Conservation (phyloP, 2,797 vertebrate species). For the Trachops cirrhosus region DNA sequence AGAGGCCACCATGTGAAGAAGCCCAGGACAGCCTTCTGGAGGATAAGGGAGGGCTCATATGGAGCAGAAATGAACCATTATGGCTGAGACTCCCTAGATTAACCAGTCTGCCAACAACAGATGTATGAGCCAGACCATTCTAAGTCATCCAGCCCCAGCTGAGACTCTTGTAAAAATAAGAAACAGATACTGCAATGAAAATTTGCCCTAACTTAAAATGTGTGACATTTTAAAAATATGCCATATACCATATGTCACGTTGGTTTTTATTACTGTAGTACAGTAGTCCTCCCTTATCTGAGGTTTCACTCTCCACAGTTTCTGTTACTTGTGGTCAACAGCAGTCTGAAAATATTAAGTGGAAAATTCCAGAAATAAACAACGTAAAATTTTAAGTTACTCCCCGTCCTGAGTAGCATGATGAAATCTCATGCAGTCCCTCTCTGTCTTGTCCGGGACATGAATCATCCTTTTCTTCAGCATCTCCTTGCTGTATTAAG, state of each 20-base stretch:
- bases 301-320: neutral
- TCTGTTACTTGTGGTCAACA: neutral
- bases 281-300: neutral
- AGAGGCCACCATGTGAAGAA: neutral
- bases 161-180: neutral
- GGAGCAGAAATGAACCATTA: neutral
- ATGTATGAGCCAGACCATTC: neutral
- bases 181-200: constrained; percentile 34
- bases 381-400: neutral
- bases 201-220: constrained; percentile 64
- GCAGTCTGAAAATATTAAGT: neutral
- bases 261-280: constrained; percentile 50
- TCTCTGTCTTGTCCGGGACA: neutral
- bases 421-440: neutral
- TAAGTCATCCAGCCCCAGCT: neutral
- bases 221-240: constrained; percentile 64
- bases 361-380: neutral
- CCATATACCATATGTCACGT: constrained; percentile 37
- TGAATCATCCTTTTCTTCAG: too few species aligned
- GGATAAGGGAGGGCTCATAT: neutral
- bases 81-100: neutral
- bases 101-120: neutral
- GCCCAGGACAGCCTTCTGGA: neutral
- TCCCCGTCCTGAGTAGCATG: neutral
- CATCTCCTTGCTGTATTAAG: neutral